Evolutionary conservation across 2,888 invertebrate genomes (phyloP), one percentile per base, ranked within the genome.

Genomic region (Tenthredo mesomela): DNA sequence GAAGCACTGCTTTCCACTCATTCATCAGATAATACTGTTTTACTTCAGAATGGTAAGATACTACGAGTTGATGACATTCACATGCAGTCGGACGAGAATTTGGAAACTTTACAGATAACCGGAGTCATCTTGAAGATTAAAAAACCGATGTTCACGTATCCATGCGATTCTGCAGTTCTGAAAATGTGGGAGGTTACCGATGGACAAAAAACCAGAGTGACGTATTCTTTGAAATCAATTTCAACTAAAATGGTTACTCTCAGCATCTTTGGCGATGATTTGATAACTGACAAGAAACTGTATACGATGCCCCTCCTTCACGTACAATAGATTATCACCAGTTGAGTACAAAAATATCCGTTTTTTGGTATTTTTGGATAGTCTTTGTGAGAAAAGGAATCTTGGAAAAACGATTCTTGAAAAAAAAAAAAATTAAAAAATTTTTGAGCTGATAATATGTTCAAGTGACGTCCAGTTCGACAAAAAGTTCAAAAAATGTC

Each of bases 181-280:
- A 54, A 65, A 21, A 85, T 85, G 85, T 84, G 85, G 85, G 37
- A 61, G 50, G 84, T 85, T 10, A 84, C n/a, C n/a, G 65, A 83
- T n/a, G 33, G 43, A 54, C 40, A 77, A 50, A 37, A 29, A 75
- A 12, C 2, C 12, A 61, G 6, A 40, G n/a, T 40, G 21, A 58
- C 58, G 4, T 47, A 37, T 50, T 47, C 12, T 25, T 37, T 61
- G 6, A 25, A 47, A 37, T 37, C 21, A 18, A 18, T 83, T 21
- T 12, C n/a, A 40, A 43, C 82, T 25, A 85, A 75, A 40, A 85
- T 85, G 85, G 84, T 84, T 3, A 21, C 47, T n/a, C n/a, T n/a
- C n/a, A n/a, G n/a, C n/a, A n/a, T n/a, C n/a, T n/a, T n/a, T n/a
- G n/a, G 12, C 10, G 21, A 18, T 15, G 4, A 12, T n/a, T 15